These are phyloP conservation scores for Limulus polyphemus DNA, from an alignment of 2,888 invertebrate genomes.

Conservation along the genomic window DNA sequence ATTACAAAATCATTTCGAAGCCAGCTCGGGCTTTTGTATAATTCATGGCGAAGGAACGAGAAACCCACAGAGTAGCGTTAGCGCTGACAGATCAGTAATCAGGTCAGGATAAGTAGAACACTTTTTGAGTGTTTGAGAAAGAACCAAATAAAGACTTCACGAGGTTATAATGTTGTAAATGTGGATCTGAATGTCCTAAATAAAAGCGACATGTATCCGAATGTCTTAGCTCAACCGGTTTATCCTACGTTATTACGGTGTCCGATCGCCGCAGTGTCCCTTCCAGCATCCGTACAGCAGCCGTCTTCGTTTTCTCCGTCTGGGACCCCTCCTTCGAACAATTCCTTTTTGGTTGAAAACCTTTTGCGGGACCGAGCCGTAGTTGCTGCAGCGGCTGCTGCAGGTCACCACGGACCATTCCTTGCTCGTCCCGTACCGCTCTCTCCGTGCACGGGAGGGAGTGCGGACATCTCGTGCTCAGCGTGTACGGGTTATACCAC, in stretches of 20 bases:
- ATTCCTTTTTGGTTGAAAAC: conserved; percentile 26
- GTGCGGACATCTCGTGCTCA: neutral
- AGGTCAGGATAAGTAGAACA: no score
- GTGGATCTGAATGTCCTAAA: no score
- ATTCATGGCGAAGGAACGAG: conserved; percentile 10
- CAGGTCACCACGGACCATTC: conserved; percentile 9
- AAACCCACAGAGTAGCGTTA: no score
- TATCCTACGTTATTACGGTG: conserved; percentile 16
- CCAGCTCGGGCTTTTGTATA: conserved; percentile 11
- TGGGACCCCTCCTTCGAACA: conserved; percentile 11
- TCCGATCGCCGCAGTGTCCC: conserved; percentile 1
- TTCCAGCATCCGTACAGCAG: conserved; percentile 6
- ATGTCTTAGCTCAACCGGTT: conserved; percentile 15
- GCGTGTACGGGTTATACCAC: conserved; percentile 12
- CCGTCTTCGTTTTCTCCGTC: conserved; percentile 14
- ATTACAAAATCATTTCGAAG: conserved; percentile 20
- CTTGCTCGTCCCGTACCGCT: conserved; percentile 22
- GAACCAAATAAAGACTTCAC: no score
- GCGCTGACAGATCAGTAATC: no score
- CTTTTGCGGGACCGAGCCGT: conserved; percentile 23
- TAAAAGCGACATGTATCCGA: conserved; percentile 12
- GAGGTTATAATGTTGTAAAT: no score
- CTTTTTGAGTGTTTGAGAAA: no score
- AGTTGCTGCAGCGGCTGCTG: conserved; percentile 2
- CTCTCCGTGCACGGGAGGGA: conserved; percentile 7